A percentile compares a stretch with the other conserved stretches of the same genome.
These are phyloP conservation scores for Hirtodrosophila confusa DNA, from an alignment of 2,888 invertebrate genomes.

Conservation along the genomic window DNA sequence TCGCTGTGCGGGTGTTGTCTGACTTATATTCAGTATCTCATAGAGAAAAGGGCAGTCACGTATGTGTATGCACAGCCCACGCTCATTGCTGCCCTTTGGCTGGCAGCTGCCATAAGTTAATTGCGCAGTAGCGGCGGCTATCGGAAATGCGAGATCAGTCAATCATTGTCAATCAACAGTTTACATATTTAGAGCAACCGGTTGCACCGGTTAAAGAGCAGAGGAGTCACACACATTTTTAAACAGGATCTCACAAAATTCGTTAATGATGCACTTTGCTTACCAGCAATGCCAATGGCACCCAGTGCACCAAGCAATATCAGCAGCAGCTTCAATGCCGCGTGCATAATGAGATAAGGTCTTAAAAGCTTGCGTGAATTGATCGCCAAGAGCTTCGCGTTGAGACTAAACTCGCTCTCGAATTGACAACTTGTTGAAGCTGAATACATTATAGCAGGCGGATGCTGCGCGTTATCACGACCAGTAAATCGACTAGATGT, in stretches of 20 bases:
- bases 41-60: slow-evolving; percentile 66
- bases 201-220: slow-evolving; percentile 41
- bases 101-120: slow-evolving; percentile 73
- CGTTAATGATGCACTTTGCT: slow-evolving; percentile 6
- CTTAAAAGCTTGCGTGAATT: slow-evolving; percentile 13
- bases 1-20: slow-evolving; percentile 41
- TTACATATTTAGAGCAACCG: slow-evolving; percentile 37
- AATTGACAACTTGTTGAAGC: slow-evolving; percentile 17
- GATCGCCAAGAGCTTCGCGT: slow-evolving; percentile 33
- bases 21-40: slow-evolving; percentile 51
- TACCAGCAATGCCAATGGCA: slow-evolving; percentile 40
- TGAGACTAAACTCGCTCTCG: slow-evolving; percentile 47
- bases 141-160: slow-evolving; percentile 5
- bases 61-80: slow-evolving; percentile 75
- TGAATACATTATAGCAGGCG: slow-evolving; percentile 15
- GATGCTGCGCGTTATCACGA: slow-evolving; percentile 26
- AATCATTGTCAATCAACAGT: slow-evolving; percentile 16
- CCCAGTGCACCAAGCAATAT: slow-evolving; percentile 23
- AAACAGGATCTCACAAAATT: not conserved
- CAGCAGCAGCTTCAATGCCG: slow-evolving; percentile 27
- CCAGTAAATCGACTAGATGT: slow-evolving; percentile 14
- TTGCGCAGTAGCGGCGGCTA: slow-evolving; percentile 32
- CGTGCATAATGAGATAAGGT: slow-evolving; percentile 21
- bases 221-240: not conserved
- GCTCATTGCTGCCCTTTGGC: slow-evolving; percentile 61